A percentile compares a stretch with the other conserved stretches of the same genome.
Conservation (phyloP, 1,140 invertebrate genomes). For the Sogatella furcifera region DNA sequence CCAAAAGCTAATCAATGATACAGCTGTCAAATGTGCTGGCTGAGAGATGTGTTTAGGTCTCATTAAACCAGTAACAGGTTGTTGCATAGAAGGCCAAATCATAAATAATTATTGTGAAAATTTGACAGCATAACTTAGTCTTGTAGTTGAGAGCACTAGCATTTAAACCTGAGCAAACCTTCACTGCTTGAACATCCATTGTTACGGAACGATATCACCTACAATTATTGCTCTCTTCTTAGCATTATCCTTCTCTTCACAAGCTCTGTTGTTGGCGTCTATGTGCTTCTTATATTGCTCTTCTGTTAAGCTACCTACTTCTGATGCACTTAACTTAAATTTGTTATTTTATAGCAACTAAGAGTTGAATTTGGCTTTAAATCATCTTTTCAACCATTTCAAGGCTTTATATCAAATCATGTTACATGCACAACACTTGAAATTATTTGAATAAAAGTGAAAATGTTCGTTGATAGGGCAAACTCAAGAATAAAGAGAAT, state of each 20-base stretch:
- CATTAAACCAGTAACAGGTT: constrained; percentile 34
- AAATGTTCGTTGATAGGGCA: too few species aligned
- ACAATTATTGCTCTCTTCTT: constrained; percentile 19
- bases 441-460: too few species aligned
- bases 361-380: too few species aligned
- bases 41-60: constrained; percentile 31
- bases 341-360: too few species aligned
- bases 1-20: constrained; percentile 27
- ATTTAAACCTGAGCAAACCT: constrained; percentile 29
- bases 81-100: constrained; percentile 24
- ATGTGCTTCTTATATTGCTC: constrained; percentile 21
- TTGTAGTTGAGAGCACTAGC: constrained; percentile 34
- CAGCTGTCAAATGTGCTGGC: constrained; percentile 31
- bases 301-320: constrained; percentile 17
- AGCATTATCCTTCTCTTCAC: constrained; percentile 22
- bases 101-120: constrained; percentile 36
- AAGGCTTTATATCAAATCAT: too few species aligned
- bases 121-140: constrained; percentile 33
- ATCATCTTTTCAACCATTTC: too few species aligned
- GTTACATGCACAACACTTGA: too few species aligned
- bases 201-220: constrained; percentile 22
- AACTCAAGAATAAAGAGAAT: too few species aligned
- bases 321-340: background rate
- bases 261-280: constrained; percentile 19
- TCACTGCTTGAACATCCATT: constrained; percentile 32